Percentiles rank a stretch among this genome's conserved stretches.
Conservation (phyloP, 2,888 invertebrate genomes). For the Synanthedon formicaeformis region DNA sequence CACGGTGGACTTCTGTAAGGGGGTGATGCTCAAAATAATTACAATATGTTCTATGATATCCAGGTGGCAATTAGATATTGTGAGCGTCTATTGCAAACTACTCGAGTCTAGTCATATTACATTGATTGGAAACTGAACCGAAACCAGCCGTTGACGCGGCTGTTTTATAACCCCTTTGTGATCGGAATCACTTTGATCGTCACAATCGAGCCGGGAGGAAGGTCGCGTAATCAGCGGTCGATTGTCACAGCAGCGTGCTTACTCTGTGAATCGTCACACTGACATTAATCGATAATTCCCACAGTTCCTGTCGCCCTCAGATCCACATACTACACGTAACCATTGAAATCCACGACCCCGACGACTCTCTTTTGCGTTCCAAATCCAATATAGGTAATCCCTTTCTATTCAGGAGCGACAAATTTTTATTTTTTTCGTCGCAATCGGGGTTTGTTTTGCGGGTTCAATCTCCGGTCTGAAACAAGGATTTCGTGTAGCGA, state of each 20-base stretch:
- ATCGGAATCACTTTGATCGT: slow-evolving; percentile 54
- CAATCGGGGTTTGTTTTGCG: neutral
- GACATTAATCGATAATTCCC: slow-evolving; percentile 17
- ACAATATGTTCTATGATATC: neutral
- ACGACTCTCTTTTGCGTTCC: neutral
- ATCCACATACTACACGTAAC: neutral
- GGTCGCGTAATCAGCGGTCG: slow-evolving; percentile 40
- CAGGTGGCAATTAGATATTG: neutral
- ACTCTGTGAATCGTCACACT: slow-evolving; percentile 19
- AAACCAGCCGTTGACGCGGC: slow-evolving; percentile 34
- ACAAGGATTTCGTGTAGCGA: neutral
- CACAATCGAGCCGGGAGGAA: slow-evolving; percentile 39
- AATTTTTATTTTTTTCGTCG: neutral
- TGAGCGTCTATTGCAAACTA: neutral
- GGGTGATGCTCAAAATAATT: no score
- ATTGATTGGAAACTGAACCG: neutral
- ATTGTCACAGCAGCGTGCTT: slow-evolving; percentile 29
- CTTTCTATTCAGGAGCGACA: neutral
- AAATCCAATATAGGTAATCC: neutral
- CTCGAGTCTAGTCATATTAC: neutral
- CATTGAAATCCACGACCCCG: neutral
- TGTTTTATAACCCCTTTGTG: slow-evolving; percentile 58
- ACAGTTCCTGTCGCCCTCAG: neutral
- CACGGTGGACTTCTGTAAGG: no score
- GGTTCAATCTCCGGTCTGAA: neutral